These are phyloP conservation scores for Drosophila atroscutellata DNA, from an alignment of 2,888 invertebrate species.

Conservation along the genomic window DNA sequence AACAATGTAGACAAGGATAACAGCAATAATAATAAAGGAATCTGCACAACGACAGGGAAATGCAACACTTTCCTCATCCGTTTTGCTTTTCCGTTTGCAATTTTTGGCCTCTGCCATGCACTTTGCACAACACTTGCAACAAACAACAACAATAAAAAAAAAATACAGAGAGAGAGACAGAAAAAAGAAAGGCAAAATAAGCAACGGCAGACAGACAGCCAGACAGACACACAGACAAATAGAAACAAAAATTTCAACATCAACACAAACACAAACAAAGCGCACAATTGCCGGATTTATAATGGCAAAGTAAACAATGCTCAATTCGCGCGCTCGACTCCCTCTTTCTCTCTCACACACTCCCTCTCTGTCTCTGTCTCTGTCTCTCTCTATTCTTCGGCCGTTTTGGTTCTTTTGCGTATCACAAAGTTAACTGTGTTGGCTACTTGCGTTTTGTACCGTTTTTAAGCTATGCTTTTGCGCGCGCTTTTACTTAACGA, in stretches of 20 bases:
- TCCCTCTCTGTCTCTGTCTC: not conserved
- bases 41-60: conserved; percentile 56
- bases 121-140: conserved; percentile 52
- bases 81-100: conserved; percentile 59
- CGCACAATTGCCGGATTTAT: conserved; percentile 62
- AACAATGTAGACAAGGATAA: conserved; percentile 6
- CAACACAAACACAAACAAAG: conserved; percentile 67
- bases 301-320: conserved; percentile 73
- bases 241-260: conserved; percentile 31
- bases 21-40: conserved; percentile 11
- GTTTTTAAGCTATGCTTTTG: conserved; percentile 48
- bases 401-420: conserved; percentile 31
- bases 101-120: conserved; percentile 52
- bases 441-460: conserved; percentile 9
- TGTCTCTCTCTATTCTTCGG: conserved; percentile 42
- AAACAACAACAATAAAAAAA: conserved; percentile 33
- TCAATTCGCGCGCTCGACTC: conserved; percentile 57
- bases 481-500: conserved; percentile 68
- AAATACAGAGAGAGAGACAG: not conserved
- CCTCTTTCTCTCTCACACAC: not conserved
- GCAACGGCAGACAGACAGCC: conserved; percentile 13
- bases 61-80: conserved; percentile 73
- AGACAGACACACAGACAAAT: conserved; percentile 4
- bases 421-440: not conserved
- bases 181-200: conserved; percentile 1